These are phyloP conservation scores for Acomys russatus DNA, from an alignment of 2,797 vertebrate species.

Conservation along the genomic window DNA sequence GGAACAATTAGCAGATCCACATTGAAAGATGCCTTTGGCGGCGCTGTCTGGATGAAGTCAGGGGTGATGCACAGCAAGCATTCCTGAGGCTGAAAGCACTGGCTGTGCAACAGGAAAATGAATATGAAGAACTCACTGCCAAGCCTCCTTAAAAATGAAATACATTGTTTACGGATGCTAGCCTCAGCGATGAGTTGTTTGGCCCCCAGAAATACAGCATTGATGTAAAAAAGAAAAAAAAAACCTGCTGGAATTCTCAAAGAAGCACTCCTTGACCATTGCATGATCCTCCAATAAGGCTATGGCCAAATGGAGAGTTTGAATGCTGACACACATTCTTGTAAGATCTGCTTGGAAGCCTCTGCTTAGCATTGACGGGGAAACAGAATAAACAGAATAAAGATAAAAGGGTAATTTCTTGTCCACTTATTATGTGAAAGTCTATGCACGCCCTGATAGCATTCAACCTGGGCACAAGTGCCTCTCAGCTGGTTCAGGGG, in stretches of 20 bases:
- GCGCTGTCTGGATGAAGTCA: conserved; percentile 33
- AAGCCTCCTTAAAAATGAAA: conserved; percentile 52
- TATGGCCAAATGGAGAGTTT: conserved; percentile 22
- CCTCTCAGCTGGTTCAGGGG: not conserved
- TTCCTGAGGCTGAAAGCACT: conserved; percentile 32
- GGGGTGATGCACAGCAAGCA: conserved; percentile 1
- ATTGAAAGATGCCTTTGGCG: conserved; percentile 15
- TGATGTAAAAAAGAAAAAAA: not conserved
- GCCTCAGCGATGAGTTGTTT: conserved; percentile 4
- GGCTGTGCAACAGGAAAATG: not conserved
- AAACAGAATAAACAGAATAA: conserved; percentile 71
- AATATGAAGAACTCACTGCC: conserved; percentile 43
- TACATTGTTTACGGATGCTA: not conserved
- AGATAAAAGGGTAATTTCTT: conserved; percentile 72
- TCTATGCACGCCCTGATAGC: not conserved
- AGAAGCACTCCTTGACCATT: not conserved
- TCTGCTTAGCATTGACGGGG: conserved; percentile 67
- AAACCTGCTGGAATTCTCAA: not conserved
- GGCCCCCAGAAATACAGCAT: conserved; percentile 60
- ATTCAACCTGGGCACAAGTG: not conserved
- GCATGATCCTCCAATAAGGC: fast-evolving
- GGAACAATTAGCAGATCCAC: not conserved
- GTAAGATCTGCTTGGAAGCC: conserved; percentile 8
- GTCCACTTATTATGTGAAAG: not conserved
- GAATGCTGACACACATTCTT: conserved; percentile 2